Evolutionary conservation across 2,797 vertebrate genomes (phyloP), one percentile per base, ranked within the genome.

Genomic region (Basileuterus tristriatus): DNA sequence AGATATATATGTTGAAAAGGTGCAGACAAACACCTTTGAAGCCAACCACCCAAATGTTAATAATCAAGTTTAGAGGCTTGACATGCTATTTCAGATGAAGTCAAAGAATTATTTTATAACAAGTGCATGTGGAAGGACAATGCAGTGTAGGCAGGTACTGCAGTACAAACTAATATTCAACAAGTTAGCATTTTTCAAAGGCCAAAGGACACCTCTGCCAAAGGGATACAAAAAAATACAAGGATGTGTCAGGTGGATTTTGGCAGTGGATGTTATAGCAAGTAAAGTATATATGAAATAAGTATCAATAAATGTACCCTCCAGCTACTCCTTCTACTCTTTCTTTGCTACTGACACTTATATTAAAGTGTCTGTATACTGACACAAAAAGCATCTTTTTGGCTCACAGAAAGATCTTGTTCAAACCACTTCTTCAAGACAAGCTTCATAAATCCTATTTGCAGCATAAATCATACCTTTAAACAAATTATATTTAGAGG

Each of bases 381-480:
- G n/a, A n/a, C n/a, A n/a, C n/a, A 94, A 94, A 91, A 41, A 95
- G 12, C 88, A 81, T 52, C 17, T 43, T 88, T 78, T 39, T 79
- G 76, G 24, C 70, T 94, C 81, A 56, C 58, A 83, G 79, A 88
- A 92, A 92, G 56, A 87, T 87, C 71, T 90, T 87, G 68, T 69
- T 93, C 74, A 77, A 90, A 72, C n/a, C 53, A 85, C 50, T 78
- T 88, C 71, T 92, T 92, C 37, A 94, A 93, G 15, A 47, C 8
- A 26, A 67, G 85, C n/a, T 86, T 78, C 81, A 94, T 91, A 96
- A 96, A 96, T 96, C 76, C 74, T 68, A 78, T 59, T 81, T 83
- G 65, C 67, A 95, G 64, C 43, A 87, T 68, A 93, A 93, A 96
- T 94, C 56, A 43, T 56, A 44, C 44, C 34, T 89, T 84, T 60